Evolutionary conservation across 2,797 vertebrate genomes (phyloP).

Genomic region (Muscicapa comitata): DNA sequence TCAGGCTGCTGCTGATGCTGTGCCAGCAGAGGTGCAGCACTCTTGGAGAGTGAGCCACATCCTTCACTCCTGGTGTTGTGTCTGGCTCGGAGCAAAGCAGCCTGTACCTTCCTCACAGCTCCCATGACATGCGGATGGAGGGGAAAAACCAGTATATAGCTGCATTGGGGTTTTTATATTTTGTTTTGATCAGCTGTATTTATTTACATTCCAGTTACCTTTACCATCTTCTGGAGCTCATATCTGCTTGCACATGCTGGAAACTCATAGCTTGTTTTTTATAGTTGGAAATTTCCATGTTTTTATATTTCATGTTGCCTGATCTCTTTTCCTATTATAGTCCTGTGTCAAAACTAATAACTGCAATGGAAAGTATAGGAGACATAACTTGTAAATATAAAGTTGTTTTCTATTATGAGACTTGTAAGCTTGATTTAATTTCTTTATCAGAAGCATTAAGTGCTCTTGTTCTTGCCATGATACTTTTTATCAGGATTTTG

Average conservation of each 20-base stretch:
- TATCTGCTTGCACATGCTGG: neutral
- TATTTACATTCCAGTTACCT: neutral
- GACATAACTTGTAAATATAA: neutral
- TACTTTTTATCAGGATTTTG: neutral
- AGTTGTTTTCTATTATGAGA: neutral
- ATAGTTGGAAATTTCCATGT: neutral
- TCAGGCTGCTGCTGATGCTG: neutral
- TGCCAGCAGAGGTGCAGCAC: neutral
- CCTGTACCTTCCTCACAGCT: neutral
- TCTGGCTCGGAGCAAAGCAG: neutral
- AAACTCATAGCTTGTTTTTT: neutral
- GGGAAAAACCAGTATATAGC: neutral
- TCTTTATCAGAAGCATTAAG: neutral
- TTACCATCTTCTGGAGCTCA: neutral
- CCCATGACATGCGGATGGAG: neutral
- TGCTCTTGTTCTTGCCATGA: neutral
- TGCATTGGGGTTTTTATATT: fast-evolving
- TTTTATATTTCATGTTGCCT: neutral
- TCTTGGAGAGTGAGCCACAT: fast-evolving
- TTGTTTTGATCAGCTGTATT: neutral
- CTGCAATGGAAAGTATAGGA: neutral
- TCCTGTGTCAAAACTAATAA: neutral
- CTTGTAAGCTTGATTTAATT: neutral
- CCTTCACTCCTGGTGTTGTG: fast-evolving
- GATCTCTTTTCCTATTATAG: neutral